These are phyloP conservation scores for Conistra vaccinii DNA, from an alignment of 2,888 invertebrate species.

Conservation along the genomic window DNA sequence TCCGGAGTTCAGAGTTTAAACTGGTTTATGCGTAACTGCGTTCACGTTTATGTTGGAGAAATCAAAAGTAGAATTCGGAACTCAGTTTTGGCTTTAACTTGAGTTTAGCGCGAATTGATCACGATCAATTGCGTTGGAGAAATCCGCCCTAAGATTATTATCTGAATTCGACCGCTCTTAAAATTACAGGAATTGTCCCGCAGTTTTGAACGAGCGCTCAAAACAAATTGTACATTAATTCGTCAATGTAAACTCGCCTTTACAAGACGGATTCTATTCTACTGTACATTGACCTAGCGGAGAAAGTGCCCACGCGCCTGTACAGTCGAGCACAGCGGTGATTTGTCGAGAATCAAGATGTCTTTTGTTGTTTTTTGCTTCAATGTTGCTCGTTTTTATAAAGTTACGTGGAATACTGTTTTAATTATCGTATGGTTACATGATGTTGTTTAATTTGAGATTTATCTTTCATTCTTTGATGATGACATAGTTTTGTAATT, in stretches of 20 bases:
- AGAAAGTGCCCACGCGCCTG: constrained; percentile 67
- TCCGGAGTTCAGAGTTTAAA: too few species aligned
- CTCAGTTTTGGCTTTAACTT: too few species aligned
- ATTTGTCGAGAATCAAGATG: constrained; percentile 18
- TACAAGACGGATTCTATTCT: constrained; percentile 49
- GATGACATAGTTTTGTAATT: neutral
- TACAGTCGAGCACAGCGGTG: constrained; percentile 46
- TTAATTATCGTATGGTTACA: constrained; percentile 11
- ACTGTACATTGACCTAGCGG: constrained; percentile 69
- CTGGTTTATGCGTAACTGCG: too few species aligned
- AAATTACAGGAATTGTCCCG: too few species aligned
- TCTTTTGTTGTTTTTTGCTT: neutral
- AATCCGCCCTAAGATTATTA: too few species aligned
- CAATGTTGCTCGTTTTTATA: neutral
- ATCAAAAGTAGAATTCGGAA: too few species aligned
- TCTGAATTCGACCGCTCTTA: too few species aligned
- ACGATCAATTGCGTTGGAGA: too few species aligned
- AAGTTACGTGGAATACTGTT: constrained; percentile 12
- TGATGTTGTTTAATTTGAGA: constrained; percentile 16
- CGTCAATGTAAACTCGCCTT: constrained; percentile 6
- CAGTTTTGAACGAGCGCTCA: neutral
- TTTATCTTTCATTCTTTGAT: neutral
- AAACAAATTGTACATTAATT: neutral
- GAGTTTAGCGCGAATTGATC: too few species aligned
- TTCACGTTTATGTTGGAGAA: too few species aligned